A percentile compares a stretch with the other conserved stretches of the same genome.
phyloP scores from a whole-genome alignment of 2,888 invertebrate species.

The Oscheius onirici region DNA sequence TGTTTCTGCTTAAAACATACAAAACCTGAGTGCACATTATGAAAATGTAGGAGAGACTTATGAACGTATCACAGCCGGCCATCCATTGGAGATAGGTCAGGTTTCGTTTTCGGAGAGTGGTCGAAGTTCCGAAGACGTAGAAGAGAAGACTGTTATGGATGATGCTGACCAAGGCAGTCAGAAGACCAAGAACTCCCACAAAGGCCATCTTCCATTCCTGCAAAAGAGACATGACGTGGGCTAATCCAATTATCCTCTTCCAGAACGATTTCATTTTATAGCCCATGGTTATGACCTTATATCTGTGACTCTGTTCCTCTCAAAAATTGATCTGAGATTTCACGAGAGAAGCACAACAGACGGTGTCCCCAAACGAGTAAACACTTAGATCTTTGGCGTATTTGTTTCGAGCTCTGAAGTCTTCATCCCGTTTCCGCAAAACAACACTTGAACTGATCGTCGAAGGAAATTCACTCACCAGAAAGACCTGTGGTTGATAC shows the following conservation, averaged over 20 bases:
- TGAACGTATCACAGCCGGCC: slow-evolving; percentile 64
- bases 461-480: slow-evolving; percentile 34
- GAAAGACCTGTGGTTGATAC: slow-evolving; percentile 41
- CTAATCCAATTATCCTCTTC: too few species aligned
- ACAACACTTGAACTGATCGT: too few species aligned
- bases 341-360: too few species aligned
- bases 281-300: too few species aligned
- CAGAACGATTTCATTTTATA: too few species aligned
- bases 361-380: too few species aligned
- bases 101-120: slow-evolving; percentile 51
- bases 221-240: slow-evolving; percentile 18
- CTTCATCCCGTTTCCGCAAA: too few species aligned
- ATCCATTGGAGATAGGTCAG: slow-evolving; percentile 66
- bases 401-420: too few species aligned
- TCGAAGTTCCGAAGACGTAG: slow-evolving; percentile 46
- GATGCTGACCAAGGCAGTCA: slow-evolving; percentile 61
- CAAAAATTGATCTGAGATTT: too few species aligned
- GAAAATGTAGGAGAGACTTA: slow-evolving; percentile 63
- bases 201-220: slow-evolving; percentile 66
- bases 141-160: slow-evolving; percentile 64
- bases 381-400: too few species aligned
- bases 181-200: slow-evolving; percentile 62
- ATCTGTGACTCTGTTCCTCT: too few species aligned
- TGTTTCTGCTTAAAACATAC: too few species aligned
- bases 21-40: slow-evolving; percentile 63